Conservation (phyloP, 2,797 vertebrate genomes). For the Platalea minor region DNA sequence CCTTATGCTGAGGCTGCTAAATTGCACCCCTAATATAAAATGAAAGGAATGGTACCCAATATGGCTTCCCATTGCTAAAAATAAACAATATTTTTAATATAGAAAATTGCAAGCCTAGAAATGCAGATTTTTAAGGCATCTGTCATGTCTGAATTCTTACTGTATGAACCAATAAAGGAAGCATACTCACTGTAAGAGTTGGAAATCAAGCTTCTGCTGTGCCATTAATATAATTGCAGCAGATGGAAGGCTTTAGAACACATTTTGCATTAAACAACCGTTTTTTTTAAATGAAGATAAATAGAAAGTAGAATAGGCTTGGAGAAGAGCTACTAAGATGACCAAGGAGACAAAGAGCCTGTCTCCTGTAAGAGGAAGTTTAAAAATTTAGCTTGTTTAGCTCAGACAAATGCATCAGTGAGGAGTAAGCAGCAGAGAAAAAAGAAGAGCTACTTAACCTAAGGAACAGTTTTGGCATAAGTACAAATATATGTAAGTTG, state of each 20-base stretch:
- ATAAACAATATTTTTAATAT: not conserved
- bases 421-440: not conserved
- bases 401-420: not conserved
- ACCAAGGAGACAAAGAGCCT: not conserved
- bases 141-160: not conserved
- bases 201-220: not conserved
- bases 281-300: not conserved
- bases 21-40: not conserved
- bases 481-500: not conserved
- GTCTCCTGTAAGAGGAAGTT: not conserved
- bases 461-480: not conserved
- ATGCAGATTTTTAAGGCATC: constrained; percentile 10
- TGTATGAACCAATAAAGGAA: not conserved
- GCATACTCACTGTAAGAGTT: not conserved
- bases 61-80: not conserved
- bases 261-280: not conserved
- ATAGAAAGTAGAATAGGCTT: not conserved
- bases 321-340: not conserved
- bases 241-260: not conserved
- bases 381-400: not conserved
- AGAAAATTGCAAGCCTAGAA: not conserved
- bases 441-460: not conserved
- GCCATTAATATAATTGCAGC: not conserved
- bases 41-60: not conserved
- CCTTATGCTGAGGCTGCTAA: not conserved